A percentile compares a stretch with the other conserved stretches of the same genome.
Conservation (phyloP, 2,888 invertebrate genomes). For the Amblyjoppa proteus region DNA sequence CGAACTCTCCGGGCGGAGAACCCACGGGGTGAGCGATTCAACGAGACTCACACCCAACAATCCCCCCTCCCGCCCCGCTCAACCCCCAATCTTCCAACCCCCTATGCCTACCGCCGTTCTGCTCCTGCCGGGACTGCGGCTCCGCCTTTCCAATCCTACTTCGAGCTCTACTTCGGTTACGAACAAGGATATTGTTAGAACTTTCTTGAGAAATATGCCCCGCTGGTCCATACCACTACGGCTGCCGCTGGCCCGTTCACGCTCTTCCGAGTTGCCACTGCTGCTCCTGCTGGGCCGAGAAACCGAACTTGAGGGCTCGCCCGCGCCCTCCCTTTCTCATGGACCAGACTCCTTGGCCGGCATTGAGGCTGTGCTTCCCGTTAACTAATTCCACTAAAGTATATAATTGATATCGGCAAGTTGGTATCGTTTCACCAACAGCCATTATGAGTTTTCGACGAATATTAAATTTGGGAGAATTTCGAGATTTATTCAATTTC, state of each 20-base stretch:
- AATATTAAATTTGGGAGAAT: background rate
- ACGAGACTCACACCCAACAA: slow-evolving; percentile 34
- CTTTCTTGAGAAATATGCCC: slow-evolving; percentile 68
- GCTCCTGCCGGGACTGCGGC: slow-evolving; percentile 45
- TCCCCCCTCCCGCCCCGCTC: too few relatives aligned
- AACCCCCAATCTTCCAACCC: background rate
- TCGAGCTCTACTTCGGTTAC: slow-evolving; percentile 63
- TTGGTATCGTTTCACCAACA: slow-evolving; percentile 1
- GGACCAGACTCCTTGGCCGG: slow-evolving; percentile 22
- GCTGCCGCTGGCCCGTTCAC: slow-evolving; percentile 34
- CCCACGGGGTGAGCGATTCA: slow-evolving; percentile 46
- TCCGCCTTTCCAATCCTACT: slow-evolving; percentile 67
- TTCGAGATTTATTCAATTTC: background rate
- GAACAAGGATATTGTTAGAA: slow-evolving; percentile 68
- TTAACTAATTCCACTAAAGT: slow-evolving; percentile 33
- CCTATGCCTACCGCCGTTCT: slow-evolving; percentile 34
- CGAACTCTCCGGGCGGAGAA: slow-evolving; percentile 43
- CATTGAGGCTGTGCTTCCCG: slow-evolving; percentile 32
- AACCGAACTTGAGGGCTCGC: slow-evolving; percentile 37
- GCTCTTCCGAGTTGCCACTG: slow-evolving; percentile 56
- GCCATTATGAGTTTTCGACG: background rate
- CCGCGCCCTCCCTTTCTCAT: slow-evolving; percentile 1
- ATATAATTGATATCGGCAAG: slow-evolving; percentile 15
- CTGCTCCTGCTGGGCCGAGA: slow-evolving; percentile 26
- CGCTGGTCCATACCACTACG: slow-evolving; percentile 46